phyloP scores from a whole-genome alignment of 1,140 invertebrate genomes.

The Anastrepha obliqua region DNA sequence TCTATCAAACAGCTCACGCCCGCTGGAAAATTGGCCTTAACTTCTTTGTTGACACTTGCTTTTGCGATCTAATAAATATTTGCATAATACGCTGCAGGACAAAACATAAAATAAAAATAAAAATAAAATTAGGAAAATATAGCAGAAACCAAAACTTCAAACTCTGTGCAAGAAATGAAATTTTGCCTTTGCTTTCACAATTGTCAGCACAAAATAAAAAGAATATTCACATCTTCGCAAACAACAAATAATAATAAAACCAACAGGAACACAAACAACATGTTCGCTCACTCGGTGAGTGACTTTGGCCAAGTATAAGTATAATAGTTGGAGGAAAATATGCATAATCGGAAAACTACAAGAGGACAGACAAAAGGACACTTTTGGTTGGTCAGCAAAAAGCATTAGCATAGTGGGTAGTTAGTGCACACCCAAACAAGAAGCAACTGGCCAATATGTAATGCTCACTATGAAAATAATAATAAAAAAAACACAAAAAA shows the following conservation, averaged over 20 bases:
- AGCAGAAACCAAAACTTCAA: not conserved
- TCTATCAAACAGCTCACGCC: not conserved
- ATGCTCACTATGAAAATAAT: not conserved
- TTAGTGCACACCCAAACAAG: not conserved
- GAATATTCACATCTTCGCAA: not conserved
- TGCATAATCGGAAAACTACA: conserved; percentile 4
- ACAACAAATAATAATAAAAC: not conserved
- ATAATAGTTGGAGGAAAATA: not conserved
- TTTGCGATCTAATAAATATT: conserved; percentile 28
- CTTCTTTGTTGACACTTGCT: conserved; percentile 35
- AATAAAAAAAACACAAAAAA: not conserved
- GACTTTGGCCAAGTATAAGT: not conserved
- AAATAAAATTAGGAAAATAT: not conserved
- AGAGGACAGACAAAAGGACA: not conserved
- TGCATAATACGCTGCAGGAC: conserved; percentile 3
- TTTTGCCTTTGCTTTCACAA: not conserved
- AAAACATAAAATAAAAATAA: not conserved
- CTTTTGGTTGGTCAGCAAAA: conserved; percentile 39
- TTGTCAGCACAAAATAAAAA: not conserved
- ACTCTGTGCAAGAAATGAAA: conserved; percentile 1
- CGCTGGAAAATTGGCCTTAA: not conserved
- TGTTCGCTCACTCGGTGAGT: not conserved
- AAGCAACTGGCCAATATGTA: not conserved
- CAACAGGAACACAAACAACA: not conserved
- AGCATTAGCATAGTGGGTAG: not conserved